Percentiles rank a stretch among this genome's conserved stretches.
phyloP scores from a whole-genome alignment of 1,140 invertebrate species.

The Drosophila paulistorum region DNA sequence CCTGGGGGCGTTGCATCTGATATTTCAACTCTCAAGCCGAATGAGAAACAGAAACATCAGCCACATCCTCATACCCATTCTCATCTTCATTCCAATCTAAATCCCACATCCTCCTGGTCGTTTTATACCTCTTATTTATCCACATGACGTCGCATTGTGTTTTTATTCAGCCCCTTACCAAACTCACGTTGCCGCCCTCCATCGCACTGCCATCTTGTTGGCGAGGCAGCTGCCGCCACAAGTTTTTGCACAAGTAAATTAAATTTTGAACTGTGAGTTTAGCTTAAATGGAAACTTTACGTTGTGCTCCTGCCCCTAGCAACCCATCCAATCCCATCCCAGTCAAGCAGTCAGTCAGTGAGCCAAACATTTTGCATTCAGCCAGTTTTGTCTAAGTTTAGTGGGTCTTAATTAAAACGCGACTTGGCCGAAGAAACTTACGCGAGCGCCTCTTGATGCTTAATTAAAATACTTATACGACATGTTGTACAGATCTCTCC shows the following conservation, averaged over 20 bases:
- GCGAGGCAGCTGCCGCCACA: conserved; percentile 61
- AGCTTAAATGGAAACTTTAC: conserved; percentile 77
- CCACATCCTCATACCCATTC: conserved; percentile 25
- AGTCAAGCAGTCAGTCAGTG: not conserved
- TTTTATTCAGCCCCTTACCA: conserved; percentile 1
- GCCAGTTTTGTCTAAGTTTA: conserved; percentile 55
- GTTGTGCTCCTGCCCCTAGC: conserved; percentile 22
- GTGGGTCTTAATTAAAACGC: conserved; percentile 78
- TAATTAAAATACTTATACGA: conserved; percentile 81
- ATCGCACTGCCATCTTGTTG: conserved; percentile 13
- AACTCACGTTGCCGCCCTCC: not conserved
- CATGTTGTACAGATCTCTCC: conserved; percentile 60
- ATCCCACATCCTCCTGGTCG: not conserved
- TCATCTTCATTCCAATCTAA: not conserved
- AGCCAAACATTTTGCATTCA: conserved; percentile 3
- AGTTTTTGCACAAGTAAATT: conserved; percentile 75
- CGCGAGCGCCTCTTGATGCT: conserved; percentile 67
- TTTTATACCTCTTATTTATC: conserved; percentile 45
- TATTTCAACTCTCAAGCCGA: conserved; percentile 51
- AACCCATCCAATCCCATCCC: not conserved
- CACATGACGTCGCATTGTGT: conserved; percentile 41
- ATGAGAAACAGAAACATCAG: conserved; percentile 30
- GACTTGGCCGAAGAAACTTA: conserved; percentile 59
- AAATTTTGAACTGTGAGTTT: conserved; percentile 73
- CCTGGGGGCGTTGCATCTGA: conserved; percentile 61